A percentile compares a stretch with the other conserved stretches of the same genome.
These are phyloP conservation scores for Rhopilema esculentum DNA, from an alignment of 30 jellyfish, hydroid and myxozoan species.

Conservation along the genomic window DNA sequence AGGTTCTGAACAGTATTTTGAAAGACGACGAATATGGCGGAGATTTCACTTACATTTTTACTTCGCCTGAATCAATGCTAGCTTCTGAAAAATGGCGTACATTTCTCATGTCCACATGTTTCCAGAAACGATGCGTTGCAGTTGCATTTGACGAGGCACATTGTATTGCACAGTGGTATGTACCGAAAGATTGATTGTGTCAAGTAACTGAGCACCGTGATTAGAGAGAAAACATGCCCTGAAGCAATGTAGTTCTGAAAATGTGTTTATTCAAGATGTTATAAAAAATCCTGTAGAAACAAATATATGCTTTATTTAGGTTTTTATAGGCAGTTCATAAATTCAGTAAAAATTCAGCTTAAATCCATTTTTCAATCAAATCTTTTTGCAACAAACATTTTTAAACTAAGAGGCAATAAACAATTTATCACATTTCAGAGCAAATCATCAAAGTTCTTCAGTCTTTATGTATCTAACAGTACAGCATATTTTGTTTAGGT, in stretches of 20 bases:
- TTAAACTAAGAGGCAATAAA: not conserved
- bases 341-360: not conserved
- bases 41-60: not conserved
- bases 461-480: not conserved
- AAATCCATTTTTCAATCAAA: not conserved
- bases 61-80: not conserved
- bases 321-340: not conserved
- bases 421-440: not conserved
- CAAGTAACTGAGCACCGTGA: not conserved
- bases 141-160: slow-evolving; percentile 51
- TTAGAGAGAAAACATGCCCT: too few relatives aligned
- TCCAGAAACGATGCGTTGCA: slow-evolving; percentile 9
- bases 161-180: not conserved
- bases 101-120: not conserved
- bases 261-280: not conserved
- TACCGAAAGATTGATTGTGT: not conserved
- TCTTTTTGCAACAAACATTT: not conserved
- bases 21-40: not conserved
- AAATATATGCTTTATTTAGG: not conserved
- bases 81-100: not conserved
- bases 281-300: not conserved
- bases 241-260: not conserved
- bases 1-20: not conserved
- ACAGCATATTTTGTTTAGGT: not conserved
- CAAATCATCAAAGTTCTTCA: not conserved